phyloP scores from a whole-genome alignment of 2,797 vertebrate species.

The Pseudotriccus pelzelni region DNA sequence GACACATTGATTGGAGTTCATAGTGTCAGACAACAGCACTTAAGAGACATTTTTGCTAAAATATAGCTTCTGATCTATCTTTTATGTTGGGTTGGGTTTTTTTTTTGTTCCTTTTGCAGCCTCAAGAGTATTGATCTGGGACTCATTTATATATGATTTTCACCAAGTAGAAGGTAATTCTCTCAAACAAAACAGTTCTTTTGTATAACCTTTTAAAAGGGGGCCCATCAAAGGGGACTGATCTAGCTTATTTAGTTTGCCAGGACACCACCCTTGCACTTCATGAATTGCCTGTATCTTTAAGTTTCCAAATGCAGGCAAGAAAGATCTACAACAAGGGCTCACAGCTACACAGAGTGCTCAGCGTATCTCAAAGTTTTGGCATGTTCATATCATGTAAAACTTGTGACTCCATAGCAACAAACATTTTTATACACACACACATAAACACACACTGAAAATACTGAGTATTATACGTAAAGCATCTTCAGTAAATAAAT shows the following conservation, averaged over 20 bases:
- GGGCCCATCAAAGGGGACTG: slow-evolving; percentile 29
- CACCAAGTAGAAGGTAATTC: slow-evolving; percentile 48
- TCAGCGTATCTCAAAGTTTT: background rate
- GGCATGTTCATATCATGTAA: background rate
- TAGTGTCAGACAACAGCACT: slow-evolving; percentile 69
- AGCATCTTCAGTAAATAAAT: background rate
- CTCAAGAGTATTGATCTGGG: slow-evolving; percentile 56
- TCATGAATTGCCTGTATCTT: slow-evolving; percentile 6
- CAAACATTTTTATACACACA: background rate
- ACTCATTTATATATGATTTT: slow-evolving; percentile 61
- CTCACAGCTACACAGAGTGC: background rate
- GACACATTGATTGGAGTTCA: slow-evolving; percentile 73
- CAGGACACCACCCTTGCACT: background rate
- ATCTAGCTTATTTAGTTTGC: slow-evolving; percentile 34
- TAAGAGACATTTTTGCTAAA: slow-evolving; percentile 68
- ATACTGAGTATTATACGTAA: background rate
- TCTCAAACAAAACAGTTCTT: slow-evolving; percentile 51
- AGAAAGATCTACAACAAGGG: background rate
- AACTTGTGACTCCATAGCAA: background rate
- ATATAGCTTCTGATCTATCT: slow-evolving; percentile 62
- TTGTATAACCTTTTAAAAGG: slow-evolving; percentile 59
- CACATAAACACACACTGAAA: background rate
- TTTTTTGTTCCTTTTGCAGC: slow-evolving; percentile 21
- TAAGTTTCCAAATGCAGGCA: background rate
- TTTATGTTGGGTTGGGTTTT: background rate